Base-by-base conservation (phyloP, 2,888 invertebrate genomes). In the Zonitis immaculata region DNA sequence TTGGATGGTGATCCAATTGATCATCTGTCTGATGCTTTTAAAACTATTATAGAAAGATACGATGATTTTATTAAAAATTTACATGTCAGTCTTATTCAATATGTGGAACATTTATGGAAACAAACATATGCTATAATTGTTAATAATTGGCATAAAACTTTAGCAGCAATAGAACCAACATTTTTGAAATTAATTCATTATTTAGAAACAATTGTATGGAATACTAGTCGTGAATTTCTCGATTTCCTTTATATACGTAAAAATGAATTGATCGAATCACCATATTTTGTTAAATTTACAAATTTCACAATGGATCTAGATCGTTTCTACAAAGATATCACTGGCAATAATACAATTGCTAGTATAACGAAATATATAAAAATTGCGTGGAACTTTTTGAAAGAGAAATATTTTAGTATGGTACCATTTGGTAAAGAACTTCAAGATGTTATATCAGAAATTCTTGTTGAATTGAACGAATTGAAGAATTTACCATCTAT, bases 301-400 rank as follows among this genome's bases (percentile, higher is more conserved):
- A 86, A 88, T 53, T 85, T 92, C 62, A 88, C 89, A 0, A 88
- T 88, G 62, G 90, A 92, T 68, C 77, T 91, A 58, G 91, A 92
- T 68, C 82, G 80, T 51, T 80, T 92, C 45, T 91, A 91, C 71
- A 84, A 85, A 51, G 91, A 92, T 65, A 79, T 92, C 6, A 82
- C 84, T 46, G 83, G 84, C 51, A 88, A 91, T 68, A 91, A 91
- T 65, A 80, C 89, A 0, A 78, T 91, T 20, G 88, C 88, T 0
- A 91, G 89, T 70, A 79, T 91, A 28, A 85, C 84, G 68, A 91
- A 91, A 68, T 92, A 92, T 73, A 80, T 82, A 0, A 77, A 76
- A 42, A 79, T 88, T 43, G 73, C 86, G 0, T 85, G 86, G 79
- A 80, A 82, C 57, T 84, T 87, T 55, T 63, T 88, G 6, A 82